phyloP scores from a whole-genome alignment of 1,140 invertebrate species.

The Neuroterus valhalla region DNA sequence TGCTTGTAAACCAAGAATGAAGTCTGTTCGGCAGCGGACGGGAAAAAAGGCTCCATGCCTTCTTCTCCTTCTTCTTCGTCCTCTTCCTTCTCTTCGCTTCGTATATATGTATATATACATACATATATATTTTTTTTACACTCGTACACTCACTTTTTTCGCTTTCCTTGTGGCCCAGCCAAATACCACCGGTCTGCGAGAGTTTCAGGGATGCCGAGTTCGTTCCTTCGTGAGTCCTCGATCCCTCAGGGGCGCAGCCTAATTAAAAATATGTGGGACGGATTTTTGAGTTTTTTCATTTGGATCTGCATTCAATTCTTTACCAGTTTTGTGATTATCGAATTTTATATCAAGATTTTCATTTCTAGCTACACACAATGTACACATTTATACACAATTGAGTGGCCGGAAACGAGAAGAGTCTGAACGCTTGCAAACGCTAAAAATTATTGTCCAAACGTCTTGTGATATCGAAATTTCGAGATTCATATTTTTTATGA shows the following conservation, averaged over 20 bases:
- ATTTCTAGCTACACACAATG: too few relatives aligned
- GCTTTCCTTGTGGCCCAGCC: constrained; percentile 3
- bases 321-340: not conserved
- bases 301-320: not conserved
- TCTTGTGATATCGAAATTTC: too few relatives aligned
- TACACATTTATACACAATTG: too few relatives aligned
- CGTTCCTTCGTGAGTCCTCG: constrained; percentile 24
- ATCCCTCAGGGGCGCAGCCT: constrained; percentile 21
- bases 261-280: not conserved
- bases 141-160: constrained; percentile 26
- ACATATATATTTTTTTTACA: constrained; percentile 18
- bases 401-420: too few relatives aligned
- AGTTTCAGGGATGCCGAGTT: constrained; percentile 25
- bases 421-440: too few relatives aligned
- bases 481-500: too few relatives aligned
- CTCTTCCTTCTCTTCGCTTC: constrained; percentile 43
- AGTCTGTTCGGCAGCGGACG: constrained; percentile 68
- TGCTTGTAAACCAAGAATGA: constrained; percentile 75
- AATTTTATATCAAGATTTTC: too few relatives aligned
- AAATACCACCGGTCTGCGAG: constrained; percentile 21
- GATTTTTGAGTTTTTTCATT: not conserved
- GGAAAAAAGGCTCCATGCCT: constrained; percentile 52
- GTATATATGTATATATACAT: constrained; percentile 15
- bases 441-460: too few relatives aligned
- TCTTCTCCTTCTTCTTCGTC: constrained; percentile 46